Base-by-base conservation (phyloP, 2,113 vertebrate species). In the Pelecanoides urinatrix region DNA sequence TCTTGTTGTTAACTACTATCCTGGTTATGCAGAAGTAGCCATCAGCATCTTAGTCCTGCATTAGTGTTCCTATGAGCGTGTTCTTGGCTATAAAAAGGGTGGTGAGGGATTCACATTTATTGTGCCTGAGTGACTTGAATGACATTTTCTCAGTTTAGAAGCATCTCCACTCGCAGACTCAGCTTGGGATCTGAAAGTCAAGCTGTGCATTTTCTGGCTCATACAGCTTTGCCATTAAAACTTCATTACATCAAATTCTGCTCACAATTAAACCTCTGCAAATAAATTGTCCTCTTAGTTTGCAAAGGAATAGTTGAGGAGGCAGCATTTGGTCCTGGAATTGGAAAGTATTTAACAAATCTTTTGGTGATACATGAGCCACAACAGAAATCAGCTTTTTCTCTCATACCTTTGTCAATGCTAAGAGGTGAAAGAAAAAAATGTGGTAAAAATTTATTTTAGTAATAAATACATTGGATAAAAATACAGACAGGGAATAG, bases 121-220 rank as follows among this genome's bases (percentile, higher is more conserved):
- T 95, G 86, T 91, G 84, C 72, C 84, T 92, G 74, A 88, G 91
- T 90, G 87, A 88, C 71, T 95, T 94, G 84, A 93, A 90, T 95
- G 91, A 79, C 55, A 63, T 96, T 96, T 96, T 91, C 89, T 88
- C 58, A 52, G 77, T 95, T 94, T 91, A 93, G 94, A 94, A 96
- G 52, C n/a, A 67, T 90, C 91, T 91, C 36, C 50, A 90, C 89
- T 95, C 95, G 89, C 77, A 90, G 66, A 90, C 87, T 95, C 96
- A 96, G 91, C 91, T 94, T 95, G 93, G 89, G 87, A 94, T 66
- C 91, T 95, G 81, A 82, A 94, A 95, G 59, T 59, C 91, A 97
- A 96, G 89, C 84, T 96, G 89, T 91, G 90, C 50, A 25, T 95
- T 95, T 95, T 96, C 87, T 96, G 87, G 45, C 67, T 97, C 47